phyloP scores from a whole-genome alignment of 37 sponge, comb jelly and placozoan genomes.

The Agelas oroides region DNA sequence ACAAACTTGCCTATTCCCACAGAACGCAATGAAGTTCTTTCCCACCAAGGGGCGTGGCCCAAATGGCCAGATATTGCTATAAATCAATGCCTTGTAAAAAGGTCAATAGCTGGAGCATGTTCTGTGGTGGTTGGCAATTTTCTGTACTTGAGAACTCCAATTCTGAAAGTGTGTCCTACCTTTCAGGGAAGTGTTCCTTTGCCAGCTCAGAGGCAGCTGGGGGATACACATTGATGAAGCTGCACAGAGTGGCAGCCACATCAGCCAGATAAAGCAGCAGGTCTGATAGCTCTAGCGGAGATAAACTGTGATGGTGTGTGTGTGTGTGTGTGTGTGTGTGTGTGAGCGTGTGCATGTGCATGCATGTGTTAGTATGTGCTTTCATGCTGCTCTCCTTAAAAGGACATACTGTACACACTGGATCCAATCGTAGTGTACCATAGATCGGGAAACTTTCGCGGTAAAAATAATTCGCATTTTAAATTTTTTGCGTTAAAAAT shows the following conservation, averaged over 20 bases:
- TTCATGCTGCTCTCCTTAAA: neutral
- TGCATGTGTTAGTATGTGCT: slow-evolving; percentile 19
- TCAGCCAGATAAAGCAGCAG: slow-evolving; percentile 41
- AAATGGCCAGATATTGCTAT: too few relatives aligned
- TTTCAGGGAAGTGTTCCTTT: slow-evolving; percentile 26
- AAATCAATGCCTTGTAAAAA: too few relatives aligned
- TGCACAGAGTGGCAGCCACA: slow-evolving; percentile 13
- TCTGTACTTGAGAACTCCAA: too few relatives aligned
- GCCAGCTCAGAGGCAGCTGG: slow-evolving; percentile 7
- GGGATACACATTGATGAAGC: slow-evolving; percentile 46
- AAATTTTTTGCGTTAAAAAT: too few relatives aligned
- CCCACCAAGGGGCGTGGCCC: too few relatives aligned
- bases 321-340: slow-evolving; percentile 17
- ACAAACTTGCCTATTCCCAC: too few relatives aligned
- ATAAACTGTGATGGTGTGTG: slow-evolving; percentile 31
- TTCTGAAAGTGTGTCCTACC: neutral
- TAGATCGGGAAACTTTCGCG: too few relatives aligned
- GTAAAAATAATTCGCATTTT: too few relatives aligned
- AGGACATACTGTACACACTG: neutral
- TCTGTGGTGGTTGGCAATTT: too few relatives aligned
- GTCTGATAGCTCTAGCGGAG: slow-evolving; percentile 20
- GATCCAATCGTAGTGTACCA: too few relatives aligned
- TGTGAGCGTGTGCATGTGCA: slow-evolving; percentile 11
- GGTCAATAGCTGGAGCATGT: too few relatives aligned
- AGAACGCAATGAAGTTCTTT: too few relatives aligned